Base-by-base conservation (phyloP, 2,113 vertebrate genomes). In the Alligator mississippiensis region DNA sequence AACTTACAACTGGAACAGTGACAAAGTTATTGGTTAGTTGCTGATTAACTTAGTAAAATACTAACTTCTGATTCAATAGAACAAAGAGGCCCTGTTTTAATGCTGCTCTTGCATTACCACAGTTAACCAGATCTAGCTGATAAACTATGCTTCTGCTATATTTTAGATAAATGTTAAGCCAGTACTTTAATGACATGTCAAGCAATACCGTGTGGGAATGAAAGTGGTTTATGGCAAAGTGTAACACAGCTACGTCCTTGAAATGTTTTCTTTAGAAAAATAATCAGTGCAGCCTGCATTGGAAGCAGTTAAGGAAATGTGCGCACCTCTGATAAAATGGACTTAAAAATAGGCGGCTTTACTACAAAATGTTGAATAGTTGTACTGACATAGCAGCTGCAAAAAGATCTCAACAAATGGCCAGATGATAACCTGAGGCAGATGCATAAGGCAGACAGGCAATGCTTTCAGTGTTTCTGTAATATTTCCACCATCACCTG, bases 181-280 rank as follows among this genome's bases (percentile, higher is more conserved):
- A 21, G 2, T 28, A n/a, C 17, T 34, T 82, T 78, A 22, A 66
- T 18, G 38, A 34, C 10, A 22, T 38, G 34, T 3, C 21, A 22
- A 22, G 17, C 11, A 13, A 15, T 5, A 28, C 2, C 3, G 66
- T 0, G 2, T 27, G 68, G 22, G 28, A 25, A 81, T 27, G 55
- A 7, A 85, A 22, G 30, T 2, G 6, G 57, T 11, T 16, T 8
- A 15, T 0, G 9, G 9, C 17, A 68, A 61, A 72, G 61, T 10
- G 38, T 4, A 62, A 28, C 59, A 22, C 17, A 59, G 30, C 57
- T 38, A 76, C 64, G 28, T 15, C 83, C 72, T 55, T 9, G 15
- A 64, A 66, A n/a, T n/a, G 15, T n/a, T 66, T 16, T 21, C 70
- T 72, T 72, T 34, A 72, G 38, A 34, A 72, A 17, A 72, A 12